Percentiles rank a stretch among this genome's conserved stretches.
Conservation (phyloP, 2,888 invertebrate species). For the Sesia apiformis region DNA sequence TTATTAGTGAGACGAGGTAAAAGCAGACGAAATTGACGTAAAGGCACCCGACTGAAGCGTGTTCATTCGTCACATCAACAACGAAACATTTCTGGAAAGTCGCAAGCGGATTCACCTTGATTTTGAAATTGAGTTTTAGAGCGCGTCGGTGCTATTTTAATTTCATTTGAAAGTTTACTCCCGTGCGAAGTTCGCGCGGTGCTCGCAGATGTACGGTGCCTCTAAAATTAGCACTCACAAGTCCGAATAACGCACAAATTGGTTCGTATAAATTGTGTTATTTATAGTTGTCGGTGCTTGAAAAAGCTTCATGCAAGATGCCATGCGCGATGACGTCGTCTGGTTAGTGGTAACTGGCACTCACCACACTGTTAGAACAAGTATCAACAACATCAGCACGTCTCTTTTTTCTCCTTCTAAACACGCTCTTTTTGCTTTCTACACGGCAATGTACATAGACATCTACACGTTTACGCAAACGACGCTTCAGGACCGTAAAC, state of each 20-base stretch:
- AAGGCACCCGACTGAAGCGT: constrained; percentile 31
- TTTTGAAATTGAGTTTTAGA: constrained; percentile 66
- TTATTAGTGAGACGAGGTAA: constrained; percentile 17
- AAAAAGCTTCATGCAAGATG: constrained; percentile 47
- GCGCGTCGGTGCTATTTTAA: constrained; percentile 64
- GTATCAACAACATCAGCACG: constrained; percentile 26
- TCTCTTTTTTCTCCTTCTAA: constrained; percentile 35
- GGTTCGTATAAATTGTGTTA: constrained; percentile 16
- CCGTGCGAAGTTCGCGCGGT: constrained; percentile 62
- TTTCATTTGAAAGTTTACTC: constrained; percentile 55
- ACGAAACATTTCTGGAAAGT: constrained; percentile 57
- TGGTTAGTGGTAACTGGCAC: constrained; percentile 41
- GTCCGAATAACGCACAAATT: constrained; percentile 1
- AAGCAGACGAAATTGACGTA: constrained; percentile 44
- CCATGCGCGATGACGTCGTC: constrained; percentile 27
- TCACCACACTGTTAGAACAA: constrained; percentile 69
- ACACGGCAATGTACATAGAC: constrained; percentile 66
- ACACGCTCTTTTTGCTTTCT: constrained; percentile 33
- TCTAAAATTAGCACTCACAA: constrained; percentile 39
- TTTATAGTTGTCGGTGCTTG: not conserved
- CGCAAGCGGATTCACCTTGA: constrained; percentile 67
- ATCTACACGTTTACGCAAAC: constrained; percentile 58
- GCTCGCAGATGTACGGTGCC: constrained; percentile 32
- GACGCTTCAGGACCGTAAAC: constrained; percentile 46
- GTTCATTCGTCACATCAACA: constrained; percentile 29